Evolutionary conservation across 2,797 vertebrate genomes (phyloP), one percentile per base, ranked within the genome.

Genomic region (Telmatherina bonti): DNA sequence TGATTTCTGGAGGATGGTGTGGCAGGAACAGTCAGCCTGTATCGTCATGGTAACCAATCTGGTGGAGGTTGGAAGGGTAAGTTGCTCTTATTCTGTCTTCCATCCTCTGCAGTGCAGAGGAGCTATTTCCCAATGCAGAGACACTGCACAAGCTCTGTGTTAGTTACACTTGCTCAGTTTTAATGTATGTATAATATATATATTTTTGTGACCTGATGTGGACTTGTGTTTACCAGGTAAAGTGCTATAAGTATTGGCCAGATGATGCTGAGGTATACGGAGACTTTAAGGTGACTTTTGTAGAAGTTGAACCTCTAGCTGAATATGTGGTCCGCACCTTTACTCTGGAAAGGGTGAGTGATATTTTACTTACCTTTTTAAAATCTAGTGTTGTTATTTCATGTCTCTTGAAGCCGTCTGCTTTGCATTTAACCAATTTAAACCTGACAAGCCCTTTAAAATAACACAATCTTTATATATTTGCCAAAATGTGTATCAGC

Each of bases 1-100:
- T 83, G 98, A 99, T 89, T 99, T 99, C 90, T 99, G 98, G 98
- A 96, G 98, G 89, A 99, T 99, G 98, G 95, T 97, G 87, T 99
- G 98, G 98, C 98, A 99, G 90, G 98, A 99, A 64, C 98, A 99
- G 80, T 99, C 98, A 0, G 97, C 96, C 77, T 99, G 98, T 79
- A 95, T 99, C 63, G 98, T 99, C 79, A 99, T 99, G 98, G 98
- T 99, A 81, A 99, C 98, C 86, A 99, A 99, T 90, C 94, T 99
- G 91, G 98, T 99, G 84, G 98, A 99, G 87, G 98, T 99, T 75
- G 98, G 98, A 88, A 95, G 98, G 95, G 98, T 99, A 95, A 93
- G 96, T 81, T 78, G 36, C 27, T 85, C 4, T 4, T 45, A 73
- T 65, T 55, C 4, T 52, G 20, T 43, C 16, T 1, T 36, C 31